Base-by-base conservation (phyloP, 2,797 vertebrate genomes). In the Helostoma temminkii region DNA sequence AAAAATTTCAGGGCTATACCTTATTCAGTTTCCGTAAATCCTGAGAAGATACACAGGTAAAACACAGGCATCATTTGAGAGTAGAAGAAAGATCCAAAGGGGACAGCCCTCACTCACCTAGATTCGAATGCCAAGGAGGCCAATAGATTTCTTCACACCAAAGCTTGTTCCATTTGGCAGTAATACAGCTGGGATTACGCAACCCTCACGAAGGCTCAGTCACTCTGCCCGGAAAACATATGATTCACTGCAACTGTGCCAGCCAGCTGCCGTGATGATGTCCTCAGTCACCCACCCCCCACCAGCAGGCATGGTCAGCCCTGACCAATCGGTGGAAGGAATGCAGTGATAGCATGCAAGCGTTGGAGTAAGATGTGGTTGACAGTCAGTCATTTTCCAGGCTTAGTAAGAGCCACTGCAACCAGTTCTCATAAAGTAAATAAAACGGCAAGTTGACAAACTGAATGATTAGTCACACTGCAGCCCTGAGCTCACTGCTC, bases 171-270 rank as follows among this genome's bases (percentile, higher is more conserved):
- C 39, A 67, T 71, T 74, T 84, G 72, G 79, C 81, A 57, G 49
- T 9, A 21, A 19, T 43, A 5, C 58, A 54, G 28, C 18, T 41
- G 50, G 41, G 71, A 76, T 74, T 74, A 66, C 77, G 58, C 72
- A 79, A 58, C n/a, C 36, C 45, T 60, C 39, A 28, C 6, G 1
- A 42, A 18, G 62, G 28, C 53, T 39, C 5, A 1, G 34, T 24
- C 32, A 32, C 63, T 54, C 55, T 41, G 73, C 70, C 59, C 56
- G 70, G 55, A 84, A 84, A 66, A 48, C 83, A 81, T 71, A 71
- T 83, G 85, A 84, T 67, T 80, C 73, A 78, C 47, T 57, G 53
- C 11, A 7, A 56, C 14, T 9, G 49, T 70, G 43, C 36, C 59
- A 54, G 70, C 49, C 84, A 79, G 74, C 71, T 81, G 82, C 66